Evolutionary conservation across 2,113 vertebrate genomes (phyloP).

Genomic region (Lanius ludovicianus): DNA sequence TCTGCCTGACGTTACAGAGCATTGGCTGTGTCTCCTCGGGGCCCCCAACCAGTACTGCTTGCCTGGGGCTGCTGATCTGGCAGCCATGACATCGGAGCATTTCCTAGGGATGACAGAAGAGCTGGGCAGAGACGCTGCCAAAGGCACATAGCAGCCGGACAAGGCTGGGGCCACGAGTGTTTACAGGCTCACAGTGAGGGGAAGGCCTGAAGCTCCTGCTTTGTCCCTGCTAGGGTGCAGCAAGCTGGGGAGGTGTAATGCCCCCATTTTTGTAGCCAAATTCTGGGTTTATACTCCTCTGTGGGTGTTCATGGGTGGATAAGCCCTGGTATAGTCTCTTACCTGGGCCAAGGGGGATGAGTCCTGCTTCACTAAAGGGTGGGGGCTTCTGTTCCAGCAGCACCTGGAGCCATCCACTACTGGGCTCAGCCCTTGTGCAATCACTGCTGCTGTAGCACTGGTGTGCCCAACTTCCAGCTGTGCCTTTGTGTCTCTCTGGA

Average conservation of each 20-base stretch:
- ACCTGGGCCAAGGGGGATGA: neutral
- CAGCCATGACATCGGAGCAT: neutral
- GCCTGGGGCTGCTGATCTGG: neutral
- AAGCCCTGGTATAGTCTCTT: neutral
- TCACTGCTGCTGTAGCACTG: neutral
- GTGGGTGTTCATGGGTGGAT: neutral
- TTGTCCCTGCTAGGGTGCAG: neutral
- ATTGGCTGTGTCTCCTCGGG: neutral
- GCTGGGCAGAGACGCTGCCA: neutral
- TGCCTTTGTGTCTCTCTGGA: neutral
- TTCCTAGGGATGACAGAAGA: neutral
- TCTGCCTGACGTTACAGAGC: neutral
- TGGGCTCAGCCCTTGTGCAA: neutral
- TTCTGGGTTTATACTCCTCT: neutral
- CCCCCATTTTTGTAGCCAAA: neutral
- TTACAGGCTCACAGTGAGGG: neutral
- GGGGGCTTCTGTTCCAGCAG: neutral
- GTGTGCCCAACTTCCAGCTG: neutral
- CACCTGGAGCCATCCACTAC: accelerated
- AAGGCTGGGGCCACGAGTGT: neutral
- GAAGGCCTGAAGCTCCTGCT: neutral
- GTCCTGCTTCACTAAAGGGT: neutral
- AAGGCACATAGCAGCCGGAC: accelerated
- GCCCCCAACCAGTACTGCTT: neutral
- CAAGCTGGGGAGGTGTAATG: neutral